Conservation (phyloP, 2,113 vertebrate genomes). For the Monopterus albus region DNA sequence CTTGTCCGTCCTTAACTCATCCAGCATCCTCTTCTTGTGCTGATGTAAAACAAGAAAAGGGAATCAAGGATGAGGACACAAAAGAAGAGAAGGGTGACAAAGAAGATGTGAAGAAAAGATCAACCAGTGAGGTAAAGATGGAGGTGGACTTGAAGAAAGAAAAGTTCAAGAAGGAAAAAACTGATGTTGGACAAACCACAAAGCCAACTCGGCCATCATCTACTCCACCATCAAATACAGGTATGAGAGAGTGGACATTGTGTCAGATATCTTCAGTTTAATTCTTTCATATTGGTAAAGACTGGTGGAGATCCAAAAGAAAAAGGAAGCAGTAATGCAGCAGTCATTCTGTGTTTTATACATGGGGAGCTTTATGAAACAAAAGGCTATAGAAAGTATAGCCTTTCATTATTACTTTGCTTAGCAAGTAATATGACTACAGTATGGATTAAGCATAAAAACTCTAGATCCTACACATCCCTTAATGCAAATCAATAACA, state of each 20-base stretch:
- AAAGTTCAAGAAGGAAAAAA: slow-evolving; percentile 55
- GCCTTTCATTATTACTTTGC: too few species aligned
- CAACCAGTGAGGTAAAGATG: slow-evolving; percentile 47
- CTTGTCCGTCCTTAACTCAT: slow-evolving; percentile 27
- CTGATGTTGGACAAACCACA: slow-evolving; percentile 10
- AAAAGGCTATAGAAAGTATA: neutral
- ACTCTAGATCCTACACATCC: too few species aligned
- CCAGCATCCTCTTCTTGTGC: slow-evolving; percentile 21
- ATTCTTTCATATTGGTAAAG: neutral
- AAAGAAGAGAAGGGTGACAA: slow-evolving; percentile 32
- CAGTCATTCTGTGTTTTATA: neutral
- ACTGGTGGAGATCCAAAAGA: neutral
- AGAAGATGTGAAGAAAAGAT: slow-evolving; percentile 48
- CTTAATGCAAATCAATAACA: too few species aligned
- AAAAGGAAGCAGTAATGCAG: neutral
- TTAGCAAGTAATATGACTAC: too few species aligned
- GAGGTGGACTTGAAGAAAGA: slow-evolving; percentile 55
- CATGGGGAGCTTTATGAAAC: neutral
- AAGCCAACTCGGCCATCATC: slow-evolving; percentile 70
- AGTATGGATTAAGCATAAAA: too few species aligned
- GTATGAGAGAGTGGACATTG: slow-evolving; percentile 46
- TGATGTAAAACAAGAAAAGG: slow-evolving; percentile 39
- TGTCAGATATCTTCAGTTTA: neutral
- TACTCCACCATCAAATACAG: slow-evolving; percentile 71
- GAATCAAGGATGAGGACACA: slow-evolving; percentile 56